Conservation (phyloP, 1,140 invertebrate genomes). For the Drosophila bocki region DNA sequence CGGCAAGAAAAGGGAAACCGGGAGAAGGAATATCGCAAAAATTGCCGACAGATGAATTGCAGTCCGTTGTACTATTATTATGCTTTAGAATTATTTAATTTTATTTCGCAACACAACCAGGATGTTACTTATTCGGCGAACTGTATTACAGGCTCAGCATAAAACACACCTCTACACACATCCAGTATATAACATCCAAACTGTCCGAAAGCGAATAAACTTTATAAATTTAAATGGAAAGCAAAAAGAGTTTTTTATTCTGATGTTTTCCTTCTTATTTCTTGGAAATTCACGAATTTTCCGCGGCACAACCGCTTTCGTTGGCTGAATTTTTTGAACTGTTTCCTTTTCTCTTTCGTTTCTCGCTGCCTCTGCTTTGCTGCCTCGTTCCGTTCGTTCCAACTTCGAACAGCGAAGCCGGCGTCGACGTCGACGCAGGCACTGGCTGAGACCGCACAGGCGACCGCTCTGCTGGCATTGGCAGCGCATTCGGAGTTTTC, state of each 20-base stretch:
- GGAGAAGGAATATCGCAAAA: constrained; percentile 4
- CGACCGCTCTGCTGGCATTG: constrained; percentile 31
- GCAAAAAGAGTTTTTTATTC: neutral
- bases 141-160: neutral
- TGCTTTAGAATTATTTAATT: constrained; percentile 20
- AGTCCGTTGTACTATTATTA: constrained; percentile 4
- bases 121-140: neutral
- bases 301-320: constrained; percentile 6
- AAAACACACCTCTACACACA: neutral
- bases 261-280: neutral
- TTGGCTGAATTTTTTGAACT: neutral
- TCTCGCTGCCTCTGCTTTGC: constrained; percentile 7
- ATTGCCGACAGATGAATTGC: too few species aligned
- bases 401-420: constrained; percentile 21
- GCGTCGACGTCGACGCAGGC: constrained; percentile 15
- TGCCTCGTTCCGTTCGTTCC: constrained; percentile 2
- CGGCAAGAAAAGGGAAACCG: constrained; percentile 38
- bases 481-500: constrained; percentile 35
- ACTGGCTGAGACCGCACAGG: neutral
- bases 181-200: constrained; percentile 43
- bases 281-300: constrained; percentile 2
- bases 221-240: constrained; percentile 1
- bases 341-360: neutral
- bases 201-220: constrained; percentile 70
- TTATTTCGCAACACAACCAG: constrained; percentile 12